A percentile compares a stretch with the other conserved stretches of the same genome.
These are phyloP conservation scores for Dryobates pubescens DNA, from an alignment of 2,797 vertebrate species.

Conservation along the genomic window DNA sequence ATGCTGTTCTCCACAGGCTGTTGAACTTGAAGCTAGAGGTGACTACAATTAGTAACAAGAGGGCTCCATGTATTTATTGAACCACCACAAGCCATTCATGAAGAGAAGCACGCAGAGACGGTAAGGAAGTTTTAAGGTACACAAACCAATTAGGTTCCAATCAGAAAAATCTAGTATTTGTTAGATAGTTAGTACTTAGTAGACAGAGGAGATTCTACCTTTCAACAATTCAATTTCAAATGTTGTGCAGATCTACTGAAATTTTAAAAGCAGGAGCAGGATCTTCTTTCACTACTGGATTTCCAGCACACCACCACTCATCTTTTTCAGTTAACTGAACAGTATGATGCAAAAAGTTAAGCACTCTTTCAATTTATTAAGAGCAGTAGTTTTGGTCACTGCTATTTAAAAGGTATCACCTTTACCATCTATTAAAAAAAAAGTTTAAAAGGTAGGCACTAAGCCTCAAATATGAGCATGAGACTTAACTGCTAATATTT, in stretches of 20 bases:
- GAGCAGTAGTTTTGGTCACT: neutral
- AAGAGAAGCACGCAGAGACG: conserved; percentile 47
- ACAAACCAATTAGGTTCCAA: conserved; percentile 39
- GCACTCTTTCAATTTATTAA: neutral
- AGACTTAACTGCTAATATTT: neutral
- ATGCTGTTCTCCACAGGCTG: neutral
- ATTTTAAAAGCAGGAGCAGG: neutral
- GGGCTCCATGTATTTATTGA: neutral
- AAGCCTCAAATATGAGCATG: conserved; percentile 4
- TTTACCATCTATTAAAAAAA: conserved; percentile 6
- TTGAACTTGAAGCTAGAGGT: neutral
- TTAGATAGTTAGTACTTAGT: conserved; percentile 64
- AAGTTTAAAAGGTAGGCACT: neutral
- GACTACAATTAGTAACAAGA: conserved; percentile 43
- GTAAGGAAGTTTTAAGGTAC: conserved; percentile 35
- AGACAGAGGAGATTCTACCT: conserved; percentile 79
- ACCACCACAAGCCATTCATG: conserved; percentile 65
- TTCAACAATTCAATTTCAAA: conserved; percentile 59
- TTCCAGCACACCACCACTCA: neutral
- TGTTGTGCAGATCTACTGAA: conserved; percentile 52
- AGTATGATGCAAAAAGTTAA: neutral
- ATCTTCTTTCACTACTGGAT: neutral
- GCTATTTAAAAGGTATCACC: conserved; percentile 42
- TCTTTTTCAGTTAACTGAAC: neutral
- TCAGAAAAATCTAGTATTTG: conserved; percentile 54